phyloP scores from a whole-genome alignment of 2,113 vertebrate genomes.

The Stegostoma tigrinum region DNA sequence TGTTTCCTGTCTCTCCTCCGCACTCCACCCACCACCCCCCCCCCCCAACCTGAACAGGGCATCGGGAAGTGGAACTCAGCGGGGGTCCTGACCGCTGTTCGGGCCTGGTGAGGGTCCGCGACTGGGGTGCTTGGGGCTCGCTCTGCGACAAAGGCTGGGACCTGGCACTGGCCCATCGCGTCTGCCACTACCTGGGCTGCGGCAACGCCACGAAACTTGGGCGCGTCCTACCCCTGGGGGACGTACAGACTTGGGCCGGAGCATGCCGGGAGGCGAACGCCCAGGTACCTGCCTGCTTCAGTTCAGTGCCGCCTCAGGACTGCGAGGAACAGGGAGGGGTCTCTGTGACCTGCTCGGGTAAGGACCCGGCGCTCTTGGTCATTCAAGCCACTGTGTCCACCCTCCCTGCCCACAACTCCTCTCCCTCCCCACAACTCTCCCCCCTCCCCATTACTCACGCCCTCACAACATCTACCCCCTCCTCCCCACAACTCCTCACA shows the following conservation, averaged over 20 bases:
- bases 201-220: neutral
- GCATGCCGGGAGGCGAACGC: neutral
- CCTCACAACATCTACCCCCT: too few species aligned
- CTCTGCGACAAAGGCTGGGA: neutral
- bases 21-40: too few species aligned
- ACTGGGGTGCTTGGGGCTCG: neutral
- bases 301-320: accelerated
- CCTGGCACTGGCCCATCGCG: neutral
- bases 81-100: neutral
- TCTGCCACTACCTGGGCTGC: neutral
- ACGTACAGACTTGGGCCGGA: neutral
- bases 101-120: neutral
- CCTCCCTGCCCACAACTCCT: too few species aligned
- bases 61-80: neutral
- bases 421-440: too few species aligned
- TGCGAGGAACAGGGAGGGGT: neutral
- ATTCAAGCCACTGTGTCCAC: too few species aligned
- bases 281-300: neutral
- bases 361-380: neutral
- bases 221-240: neutral
- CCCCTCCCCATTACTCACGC: too few species aligned
- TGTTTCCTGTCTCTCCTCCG: neutral
- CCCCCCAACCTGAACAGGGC: neutral
- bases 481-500: too few species aligned
- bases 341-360: neutral